Conservation (phyloP, 2,113 vertebrate genomes). For the Chloropsis hardwickii region DNA sequence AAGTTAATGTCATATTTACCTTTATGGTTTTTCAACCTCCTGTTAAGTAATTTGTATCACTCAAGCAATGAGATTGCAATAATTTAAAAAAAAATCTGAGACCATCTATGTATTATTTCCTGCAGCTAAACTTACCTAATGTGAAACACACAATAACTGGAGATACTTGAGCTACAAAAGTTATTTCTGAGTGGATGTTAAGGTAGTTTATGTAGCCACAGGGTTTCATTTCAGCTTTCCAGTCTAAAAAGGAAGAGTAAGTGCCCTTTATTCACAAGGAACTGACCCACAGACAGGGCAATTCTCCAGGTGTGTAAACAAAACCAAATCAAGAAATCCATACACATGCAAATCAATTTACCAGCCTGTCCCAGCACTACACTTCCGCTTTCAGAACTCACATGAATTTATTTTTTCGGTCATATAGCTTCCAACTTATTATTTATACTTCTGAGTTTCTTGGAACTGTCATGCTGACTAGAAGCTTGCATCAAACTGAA, state of each 20-base stretch:
- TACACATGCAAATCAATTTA: background rate
- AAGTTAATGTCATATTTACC: background rate
- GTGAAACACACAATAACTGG: background rate
- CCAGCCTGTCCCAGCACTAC: background rate
- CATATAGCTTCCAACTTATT: background rate
- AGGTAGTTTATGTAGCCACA: background rate
- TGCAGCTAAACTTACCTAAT: background rate
- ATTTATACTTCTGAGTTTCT: background rate
- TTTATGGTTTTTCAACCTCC: background rate
- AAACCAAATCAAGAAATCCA: background rate
- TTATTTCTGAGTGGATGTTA: background rate
- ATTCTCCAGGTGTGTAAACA: background rate
- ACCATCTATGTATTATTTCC: too few relatives aligned
- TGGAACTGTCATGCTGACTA: background rate
- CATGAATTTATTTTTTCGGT: background rate
- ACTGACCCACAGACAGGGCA: background rate
- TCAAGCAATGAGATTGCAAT: background rate
- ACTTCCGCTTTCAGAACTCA: background rate
- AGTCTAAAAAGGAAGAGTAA: background rate
- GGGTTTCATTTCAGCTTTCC: background rate
- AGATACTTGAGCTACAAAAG: background rate
- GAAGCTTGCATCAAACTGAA: background rate
- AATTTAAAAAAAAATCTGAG: background rate
- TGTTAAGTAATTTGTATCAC: background rate
- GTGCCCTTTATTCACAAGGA: background rate